Evolutionary conservation across 2,888 invertebrate species (phyloP).

Genomic region (Limnephilus marmoratus): DNA sequence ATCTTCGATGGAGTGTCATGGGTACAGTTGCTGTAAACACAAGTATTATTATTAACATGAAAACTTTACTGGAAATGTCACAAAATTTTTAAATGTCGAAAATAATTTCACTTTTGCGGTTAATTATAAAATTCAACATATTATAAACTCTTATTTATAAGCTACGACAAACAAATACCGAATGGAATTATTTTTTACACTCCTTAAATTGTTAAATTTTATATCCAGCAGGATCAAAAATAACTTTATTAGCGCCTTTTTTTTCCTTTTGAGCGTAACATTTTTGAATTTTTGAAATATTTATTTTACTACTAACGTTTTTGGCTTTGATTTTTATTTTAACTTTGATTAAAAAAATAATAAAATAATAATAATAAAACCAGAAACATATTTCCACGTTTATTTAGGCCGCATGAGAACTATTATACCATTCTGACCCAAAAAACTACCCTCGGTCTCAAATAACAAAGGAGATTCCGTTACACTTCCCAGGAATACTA

Average conservation of each 20-base stretch:
- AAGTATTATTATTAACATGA: neutral
- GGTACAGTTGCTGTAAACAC: constrained; percentile 71
- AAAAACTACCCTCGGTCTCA: neutral
- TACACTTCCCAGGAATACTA: neutral
- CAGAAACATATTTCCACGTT: neutral
- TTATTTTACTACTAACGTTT: too few relatives aligned
- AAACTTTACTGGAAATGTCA: neutral
- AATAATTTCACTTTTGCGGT: neutral
- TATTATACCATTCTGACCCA: neutral
- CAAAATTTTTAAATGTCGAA: neutral
- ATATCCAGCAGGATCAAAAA: too few relatives aligned
- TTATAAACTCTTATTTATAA: neutral
- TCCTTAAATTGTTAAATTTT: neutral
- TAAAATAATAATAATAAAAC: neutral
- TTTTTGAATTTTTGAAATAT: too few relatives aligned
- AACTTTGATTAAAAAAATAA: neutral
- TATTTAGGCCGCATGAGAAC: neutral
- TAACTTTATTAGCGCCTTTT: too few relatives aligned
- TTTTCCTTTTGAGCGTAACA: too few relatives aligned
- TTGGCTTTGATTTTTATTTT: too few relatives aligned
- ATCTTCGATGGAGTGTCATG: constrained; percentile 88
- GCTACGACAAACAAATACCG: neutral
- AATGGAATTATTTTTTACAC: neutral
- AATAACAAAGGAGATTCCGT: neutral
- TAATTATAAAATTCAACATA: neutral